Conservation (phyloP, 2,888 invertebrate species). For the Argyresthia goedartella region DNA sequence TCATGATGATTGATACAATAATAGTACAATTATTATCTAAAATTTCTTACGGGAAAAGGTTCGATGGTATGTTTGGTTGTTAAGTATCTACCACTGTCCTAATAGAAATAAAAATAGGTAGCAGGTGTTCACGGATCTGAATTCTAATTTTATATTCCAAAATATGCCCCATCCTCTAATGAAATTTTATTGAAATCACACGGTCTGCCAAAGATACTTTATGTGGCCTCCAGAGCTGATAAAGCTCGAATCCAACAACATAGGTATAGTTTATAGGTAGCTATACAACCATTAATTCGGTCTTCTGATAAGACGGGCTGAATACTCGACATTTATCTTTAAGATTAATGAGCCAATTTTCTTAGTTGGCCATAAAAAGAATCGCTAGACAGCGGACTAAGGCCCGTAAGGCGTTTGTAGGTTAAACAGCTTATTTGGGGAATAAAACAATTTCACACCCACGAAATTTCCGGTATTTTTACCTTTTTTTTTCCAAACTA, state of each 20-base stretch:
- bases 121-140: no score
- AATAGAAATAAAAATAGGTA: no score
- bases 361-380: conserved; percentile 70
- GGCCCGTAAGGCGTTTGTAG: conserved; percentile 20
- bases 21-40: no score
- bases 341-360: conserved; percentile 72
- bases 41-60: no score
- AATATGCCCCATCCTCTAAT: no score
- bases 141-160: no score
- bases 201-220: not conserved
- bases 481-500: not conserved
- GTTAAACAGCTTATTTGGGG: conserved; percentile 1
- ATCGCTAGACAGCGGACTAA: conserved; percentile 56
- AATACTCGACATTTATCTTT: conserved; percentile 69
- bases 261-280: conserved; percentile 14
- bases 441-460: not conserved
- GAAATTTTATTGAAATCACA: not conserved
- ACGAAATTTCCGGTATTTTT: not conserved
- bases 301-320: conserved; percentile 62
- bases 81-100: no score
- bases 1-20: no score
- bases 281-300: conserved; percentile 54
- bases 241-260: conserved; percentile 12
- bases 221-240: conserved; percentile 18
- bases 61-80: no score